These are phyloP conservation scores for Brachyhypopomus occidentalis DNA, from an alignment of 2,113 vertebrate species.

Conservation along the genomic window DNA sequence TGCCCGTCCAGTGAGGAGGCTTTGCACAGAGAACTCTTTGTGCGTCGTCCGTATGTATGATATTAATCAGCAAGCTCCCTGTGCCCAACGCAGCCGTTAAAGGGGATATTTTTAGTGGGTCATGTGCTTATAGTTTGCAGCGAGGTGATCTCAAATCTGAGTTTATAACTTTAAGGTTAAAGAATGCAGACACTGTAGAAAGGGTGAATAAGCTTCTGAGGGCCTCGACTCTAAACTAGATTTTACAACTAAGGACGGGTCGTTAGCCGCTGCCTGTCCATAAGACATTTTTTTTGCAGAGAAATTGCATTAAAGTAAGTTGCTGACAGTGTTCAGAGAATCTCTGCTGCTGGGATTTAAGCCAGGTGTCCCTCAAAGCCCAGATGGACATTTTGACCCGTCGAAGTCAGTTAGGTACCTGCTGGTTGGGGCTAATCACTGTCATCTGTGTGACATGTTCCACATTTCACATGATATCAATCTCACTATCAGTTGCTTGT, in stretches of 20 bases:
- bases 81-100: slow-evolving; percentile 5
- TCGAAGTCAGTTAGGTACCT: not conserved
- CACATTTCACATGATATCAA: no score
- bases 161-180: slow-evolving; percentile 12
- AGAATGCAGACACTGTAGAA: not conserved
- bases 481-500: no score
- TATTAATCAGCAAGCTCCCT: slow-evolving; percentile 42
- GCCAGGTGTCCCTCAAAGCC: slow-evolving; percentile 16
- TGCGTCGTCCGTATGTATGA: slow-evolving; percentile 24
- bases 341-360: not conserved
- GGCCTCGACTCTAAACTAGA: not conserved
- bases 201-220: not conserved
- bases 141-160: slow-evolving; percentile 28
- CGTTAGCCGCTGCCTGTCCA: not conserved
- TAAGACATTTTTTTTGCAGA: not conserved
- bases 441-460: not conserved
- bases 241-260: not conserved
- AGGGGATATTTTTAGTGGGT: slow-evolving; percentile 48
- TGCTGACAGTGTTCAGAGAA: slow-evolving; percentile 15
- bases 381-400: slow-evolving; percentile 36
- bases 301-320: not conserved
- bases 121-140: slow-evolving; percentile 43
- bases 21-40: slow-evolving; percentile 47
- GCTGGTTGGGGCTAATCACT: not conserved
- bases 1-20: slow-evolving; percentile 16